Evolutionary conservation across 2,113 vertebrate genomes (phyloP), one percentile per base, ranked within the genome.

Genomic region (Tragulus kanchil): DNA sequence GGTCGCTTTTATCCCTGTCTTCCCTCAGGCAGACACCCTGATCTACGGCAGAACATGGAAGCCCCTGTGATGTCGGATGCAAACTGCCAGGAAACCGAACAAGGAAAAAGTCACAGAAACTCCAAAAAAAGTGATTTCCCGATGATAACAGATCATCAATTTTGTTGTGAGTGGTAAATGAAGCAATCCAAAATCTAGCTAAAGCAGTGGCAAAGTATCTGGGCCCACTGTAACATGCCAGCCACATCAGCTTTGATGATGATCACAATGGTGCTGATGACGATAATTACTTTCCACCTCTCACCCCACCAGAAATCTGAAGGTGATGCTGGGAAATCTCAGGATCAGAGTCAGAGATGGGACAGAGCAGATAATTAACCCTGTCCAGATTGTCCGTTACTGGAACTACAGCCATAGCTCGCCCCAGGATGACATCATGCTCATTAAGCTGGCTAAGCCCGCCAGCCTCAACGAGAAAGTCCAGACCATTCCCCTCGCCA

Each of bases 361-460:
- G 7, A 98, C 98, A 42, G 98, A 98, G 26, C 97, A 98, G 89
- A 92, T 75, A 17, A 98, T 98, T 67, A 95, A 13, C 25, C 97
- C 98, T 7, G 82, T 95, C 64, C 97, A 97, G 56, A 97, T 98
- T 14, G 78, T 98, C 75, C 96, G 94, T 50, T 98, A 98, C 50
- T 97, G 95, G 93, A 97, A 97, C 42, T 94, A 90, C 0, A 98
- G 28, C 94, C 91, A 98, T 86, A 98, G 94, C 64, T 97, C 50
- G 91, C 98, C 99, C 56, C 98, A 99, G 98, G 99, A 99, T 4
- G 99, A 99, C 98, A 94, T 99, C 98, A 99, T 99, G 99, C 98
- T 99, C 96, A 99, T 99, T 97, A 98, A 98, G 96, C 97, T 99
- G 96, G 97, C 98, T 93, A 82, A 31, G 3, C 95, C 99, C 2